Percentiles rank a stretch among this genome's conserved stretches.
phyloP scores from a whole-genome alignment of 2,888 invertebrate species.

The Temnothorax rugatulus region DNA sequence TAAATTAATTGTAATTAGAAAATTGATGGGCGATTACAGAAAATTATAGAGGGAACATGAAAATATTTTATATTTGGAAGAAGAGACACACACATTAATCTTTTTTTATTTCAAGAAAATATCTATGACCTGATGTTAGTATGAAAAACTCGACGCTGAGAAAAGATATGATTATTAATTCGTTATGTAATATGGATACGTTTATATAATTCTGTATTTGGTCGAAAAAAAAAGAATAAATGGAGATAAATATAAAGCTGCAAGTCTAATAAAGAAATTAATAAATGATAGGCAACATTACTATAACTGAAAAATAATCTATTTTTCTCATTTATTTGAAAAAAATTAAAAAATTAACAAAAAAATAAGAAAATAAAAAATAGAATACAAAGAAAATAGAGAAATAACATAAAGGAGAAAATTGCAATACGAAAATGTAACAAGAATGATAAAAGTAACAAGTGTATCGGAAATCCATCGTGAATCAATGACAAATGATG shows the following conservation, averaged over 20 bases:
- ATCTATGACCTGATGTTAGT: not conserved
- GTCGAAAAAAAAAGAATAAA: not conserved
- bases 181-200: not conserved
- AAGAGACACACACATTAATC: not conserved
- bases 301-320: not conserved
- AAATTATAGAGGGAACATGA: not conserved
- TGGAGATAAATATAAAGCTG: not conserved
- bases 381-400: not conserved
- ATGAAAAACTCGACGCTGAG: not conserved
- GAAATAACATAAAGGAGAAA: not conserved
- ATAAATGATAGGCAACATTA: not conserved
- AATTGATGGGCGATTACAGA: not conserved
- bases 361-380: not conserved
- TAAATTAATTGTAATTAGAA: not conserved
- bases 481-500: not conserved
- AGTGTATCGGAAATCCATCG: not conserved
- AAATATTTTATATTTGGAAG: not conserved
- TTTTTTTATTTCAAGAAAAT: not conserved
- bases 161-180: slow-evolving; percentile 2
- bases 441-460: not conserved
- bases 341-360: not conserved
- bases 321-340: not conserved
- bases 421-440: not conserved
- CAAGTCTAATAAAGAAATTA: not conserved
- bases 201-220: not conserved